Conservation (phyloP, 2,113 vertebrate genomes). For the Ophiodon elongatus region DNA sequence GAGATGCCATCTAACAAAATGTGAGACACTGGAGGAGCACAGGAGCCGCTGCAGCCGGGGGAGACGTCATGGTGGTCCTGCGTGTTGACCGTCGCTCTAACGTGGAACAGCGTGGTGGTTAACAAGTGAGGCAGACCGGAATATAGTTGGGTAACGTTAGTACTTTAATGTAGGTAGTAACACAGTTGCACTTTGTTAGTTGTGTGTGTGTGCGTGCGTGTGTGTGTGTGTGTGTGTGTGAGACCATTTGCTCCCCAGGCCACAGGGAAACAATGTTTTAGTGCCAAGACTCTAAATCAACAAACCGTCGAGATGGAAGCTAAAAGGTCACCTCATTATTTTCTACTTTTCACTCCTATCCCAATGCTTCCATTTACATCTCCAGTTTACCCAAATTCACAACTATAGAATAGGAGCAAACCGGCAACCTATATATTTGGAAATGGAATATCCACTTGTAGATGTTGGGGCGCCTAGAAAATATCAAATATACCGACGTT, state of each 20-base stretch:
- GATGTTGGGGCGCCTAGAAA: not conserved
- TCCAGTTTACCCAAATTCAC: not conserved
- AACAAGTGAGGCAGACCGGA: not conserved
- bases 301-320: not conserved
- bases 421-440: not conserved
- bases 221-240: not conserved
- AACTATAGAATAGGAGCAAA: not conserved
- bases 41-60: not conserved
- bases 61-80: no score
- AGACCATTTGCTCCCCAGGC: not conserved
- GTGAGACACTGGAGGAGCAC: not conserved
- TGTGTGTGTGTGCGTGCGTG: not conserved
- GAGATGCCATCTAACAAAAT: not conserved
- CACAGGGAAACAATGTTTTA: not conserved
- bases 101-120: not conserved
- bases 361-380: no score
- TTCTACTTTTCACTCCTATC: not conserved
- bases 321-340: not conserved
- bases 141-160: not conserved
- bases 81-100: not conserved
- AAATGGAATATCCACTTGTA: not conserved
- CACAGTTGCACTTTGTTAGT: conserved; percentile 1
- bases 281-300: not conserved
- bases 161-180: not conserved
- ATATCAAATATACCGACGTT: no score